Conservation (phyloP, 2,113 vertebrate genomes). For the Clupea harengus region DNA sequence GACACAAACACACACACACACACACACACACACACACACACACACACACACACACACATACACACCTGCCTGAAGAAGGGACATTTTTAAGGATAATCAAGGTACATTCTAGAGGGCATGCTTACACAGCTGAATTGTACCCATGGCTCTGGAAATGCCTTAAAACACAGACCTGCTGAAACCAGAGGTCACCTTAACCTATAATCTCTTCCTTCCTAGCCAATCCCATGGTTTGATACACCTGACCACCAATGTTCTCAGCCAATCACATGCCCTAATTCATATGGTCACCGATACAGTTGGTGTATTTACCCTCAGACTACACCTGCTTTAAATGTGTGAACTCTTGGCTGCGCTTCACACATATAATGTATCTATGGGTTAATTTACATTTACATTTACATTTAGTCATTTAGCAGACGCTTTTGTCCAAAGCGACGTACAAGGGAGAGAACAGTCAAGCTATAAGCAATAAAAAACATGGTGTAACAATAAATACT, state of each 20-base stretch:
- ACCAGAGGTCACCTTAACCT: neutral
- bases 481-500: no score
- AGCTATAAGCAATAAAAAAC: no score
- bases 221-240: constrained; percentile 1
- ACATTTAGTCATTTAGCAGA: no score
- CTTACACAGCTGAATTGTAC: neutral
- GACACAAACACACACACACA: no score
- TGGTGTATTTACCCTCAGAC: neutral
- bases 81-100: neutral
- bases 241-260: neutral
- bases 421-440: no score
- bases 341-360: neutral
- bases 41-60: no score
- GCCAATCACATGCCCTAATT: constrained; percentile 3
- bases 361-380: neutral
- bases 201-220: neutral
- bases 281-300: neutral
- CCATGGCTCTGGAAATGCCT: neutral
- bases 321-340: neutral
- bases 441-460: no score
- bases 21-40: no score
- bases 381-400: neutral
- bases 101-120: neutral
- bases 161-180: neutral
- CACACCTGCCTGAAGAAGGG: neutral